Percentiles rank a stretch among this genome's conserved stretches.
Conservation (phyloP, 1,140 invertebrate species). For the Asbolus verrucosus region DNA sequence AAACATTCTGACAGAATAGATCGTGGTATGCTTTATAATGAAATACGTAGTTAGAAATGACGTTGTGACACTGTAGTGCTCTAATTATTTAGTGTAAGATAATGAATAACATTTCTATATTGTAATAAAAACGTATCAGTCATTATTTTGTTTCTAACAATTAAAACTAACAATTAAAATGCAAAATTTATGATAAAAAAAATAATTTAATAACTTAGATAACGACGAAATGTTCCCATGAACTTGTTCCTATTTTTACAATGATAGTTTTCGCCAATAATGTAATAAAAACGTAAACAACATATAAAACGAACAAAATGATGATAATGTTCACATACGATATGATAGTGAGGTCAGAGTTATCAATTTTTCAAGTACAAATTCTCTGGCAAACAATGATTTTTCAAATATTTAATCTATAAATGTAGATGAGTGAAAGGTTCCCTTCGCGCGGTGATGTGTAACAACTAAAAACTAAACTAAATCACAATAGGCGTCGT, state of each 20-base stretch:
- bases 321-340: neutral
- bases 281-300: no score
- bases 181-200: no score
- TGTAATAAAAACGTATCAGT: no score
- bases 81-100: neutral
- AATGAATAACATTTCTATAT: no score
- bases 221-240: neutral
- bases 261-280: no score
- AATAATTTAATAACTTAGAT: no score
- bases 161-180: no score
- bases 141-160: no score
- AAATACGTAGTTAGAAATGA: neutral
- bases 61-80: neutral
- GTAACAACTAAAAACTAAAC: slow-evolving; percentile 19
- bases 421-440: neutral
- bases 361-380: no score
- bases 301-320: neutral
- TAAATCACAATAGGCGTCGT: slow-evolving; percentile 18
- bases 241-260: neutral
- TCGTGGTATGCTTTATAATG: neutral
- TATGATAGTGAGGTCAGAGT: no score
- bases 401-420: neutral
- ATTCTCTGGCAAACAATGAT: no score
- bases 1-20: neutral
- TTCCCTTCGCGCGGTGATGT: neutral